Conservation (phyloP, 2,797 vertebrate genomes). For the Hipposideros larvatus region DNA sequence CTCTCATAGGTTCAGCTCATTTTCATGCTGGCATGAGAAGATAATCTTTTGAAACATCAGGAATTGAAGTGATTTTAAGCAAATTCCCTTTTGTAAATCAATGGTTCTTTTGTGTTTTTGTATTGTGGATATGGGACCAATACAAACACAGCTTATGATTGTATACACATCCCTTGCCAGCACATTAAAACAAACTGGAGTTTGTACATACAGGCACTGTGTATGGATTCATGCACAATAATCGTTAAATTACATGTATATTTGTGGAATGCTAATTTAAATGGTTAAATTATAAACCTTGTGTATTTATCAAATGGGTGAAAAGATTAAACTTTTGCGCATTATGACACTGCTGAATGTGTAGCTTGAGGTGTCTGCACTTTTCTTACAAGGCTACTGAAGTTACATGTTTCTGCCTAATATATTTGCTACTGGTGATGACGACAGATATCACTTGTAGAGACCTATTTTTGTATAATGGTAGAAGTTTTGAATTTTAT, state of each 20-base stretch:
- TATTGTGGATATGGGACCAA: constrained; percentile 95
- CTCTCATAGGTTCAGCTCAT: constrained; percentile 92
- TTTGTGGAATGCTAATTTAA: constrained; percentile 99
- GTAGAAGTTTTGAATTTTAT: constrained; percentile 98
- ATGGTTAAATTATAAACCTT: constrained; percentile 96
- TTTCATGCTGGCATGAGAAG: constrained; percentile 95
- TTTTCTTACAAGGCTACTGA: constrained; percentile 93
- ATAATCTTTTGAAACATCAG: constrained; percentile 88
- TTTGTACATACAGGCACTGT: constrained; percentile 92
- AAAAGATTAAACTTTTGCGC: constrained; percentile 85
- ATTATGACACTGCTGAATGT: constrained; percentile 86
- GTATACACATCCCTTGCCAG: constrained; percentile 89
- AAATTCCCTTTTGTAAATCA: constrained; percentile 92
- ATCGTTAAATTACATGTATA: constrained; percentile 90
- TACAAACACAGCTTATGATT: constrained; percentile 87
- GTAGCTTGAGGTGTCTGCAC: constrained; percentile 90
- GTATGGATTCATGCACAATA: constrained; percentile 89
- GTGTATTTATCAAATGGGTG: constrained; percentile 93
- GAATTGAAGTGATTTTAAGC: constrained; percentile 89
- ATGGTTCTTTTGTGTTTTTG: constrained; percentile 91
- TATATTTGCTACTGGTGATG: constrained; percentile 92
- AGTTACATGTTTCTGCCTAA: constrained; percentile 92
- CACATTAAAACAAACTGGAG: constrained; percentile 89
- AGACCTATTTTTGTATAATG: constrained; percentile 99
- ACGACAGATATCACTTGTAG: constrained; percentile 95